phyloP scores from a whole-genome alignment of 2,113 vertebrate genomes.

The Axis porcinus region DNA sequence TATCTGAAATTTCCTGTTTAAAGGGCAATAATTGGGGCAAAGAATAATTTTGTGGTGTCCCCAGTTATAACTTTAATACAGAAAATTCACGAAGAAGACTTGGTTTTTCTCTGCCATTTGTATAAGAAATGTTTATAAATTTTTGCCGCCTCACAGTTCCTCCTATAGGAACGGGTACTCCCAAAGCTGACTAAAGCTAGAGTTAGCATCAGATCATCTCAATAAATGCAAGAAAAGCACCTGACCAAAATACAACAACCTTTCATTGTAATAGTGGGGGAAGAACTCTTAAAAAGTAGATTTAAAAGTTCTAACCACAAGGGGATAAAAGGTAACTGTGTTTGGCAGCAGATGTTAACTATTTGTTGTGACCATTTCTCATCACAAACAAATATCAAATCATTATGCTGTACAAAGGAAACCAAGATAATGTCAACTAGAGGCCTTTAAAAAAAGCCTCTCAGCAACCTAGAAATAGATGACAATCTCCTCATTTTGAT shows the following conservation, averaged over 20 bases:
- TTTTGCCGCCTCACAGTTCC: neutral
- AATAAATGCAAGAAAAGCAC: neutral
- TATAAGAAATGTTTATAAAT: neutral
- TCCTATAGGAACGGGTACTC: neutral
- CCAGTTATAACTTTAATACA: neutral
- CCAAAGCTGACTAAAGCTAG: neutral
- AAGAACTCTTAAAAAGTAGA: neutral
- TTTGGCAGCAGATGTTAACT: neutral
- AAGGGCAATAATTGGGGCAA: neutral
- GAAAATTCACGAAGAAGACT: neutral
- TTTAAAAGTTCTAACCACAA: neutral
- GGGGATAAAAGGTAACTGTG: neutral
- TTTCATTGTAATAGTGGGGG: neutral
- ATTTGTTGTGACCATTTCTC: neutral
- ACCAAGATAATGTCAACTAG: neutral
- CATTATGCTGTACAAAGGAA: neutral
- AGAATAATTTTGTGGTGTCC: neutral
- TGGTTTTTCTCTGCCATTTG: neutral
- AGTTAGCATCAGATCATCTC: neutral
- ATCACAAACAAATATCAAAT: neutral
- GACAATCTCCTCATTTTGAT: constrained; percentile 13
- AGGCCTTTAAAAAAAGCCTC: neutral
- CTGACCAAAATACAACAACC: neutral
- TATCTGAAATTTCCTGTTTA: neutral
- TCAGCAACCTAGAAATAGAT: neutral